Evolutionary conservation across 37 sponge, comb jelly and placozoan genomes (phyloP).

Genomic region (Aplysina aerophoba): DNA sequence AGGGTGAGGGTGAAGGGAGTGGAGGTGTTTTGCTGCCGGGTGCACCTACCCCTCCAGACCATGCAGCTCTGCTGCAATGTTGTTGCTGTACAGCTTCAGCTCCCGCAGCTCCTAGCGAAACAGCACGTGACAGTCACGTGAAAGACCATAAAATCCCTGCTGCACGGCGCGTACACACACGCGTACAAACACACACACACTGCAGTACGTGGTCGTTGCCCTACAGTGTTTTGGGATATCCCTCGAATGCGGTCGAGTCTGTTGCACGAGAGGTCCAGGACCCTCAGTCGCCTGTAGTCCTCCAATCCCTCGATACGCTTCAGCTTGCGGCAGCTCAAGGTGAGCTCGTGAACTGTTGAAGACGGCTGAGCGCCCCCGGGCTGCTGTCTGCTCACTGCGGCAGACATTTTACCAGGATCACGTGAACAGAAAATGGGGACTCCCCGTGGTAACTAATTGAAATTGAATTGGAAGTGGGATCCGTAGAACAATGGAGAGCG

Average conservation of each 20-base stretch:
- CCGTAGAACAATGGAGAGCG: conserved; percentile 13
- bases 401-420: too few species aligned
- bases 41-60: not conserved
- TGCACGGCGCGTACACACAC: too few species aligned
- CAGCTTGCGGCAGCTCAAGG: conserved; percentile 2
- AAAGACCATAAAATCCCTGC: too few species aligned
- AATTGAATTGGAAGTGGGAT: too few species aligned
- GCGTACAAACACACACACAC: too few species aligned
- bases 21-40: not conserved
- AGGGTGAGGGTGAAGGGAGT: too few species aligned
- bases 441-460: too few species aligned
- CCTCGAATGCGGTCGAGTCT: not conserved
- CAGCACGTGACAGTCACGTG: not conserved
- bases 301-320: not conserved
- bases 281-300: conserved; percentile 4
- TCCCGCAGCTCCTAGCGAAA: not conserved
- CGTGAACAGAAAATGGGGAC: too few species aligned
- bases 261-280: conserved; percentile 24
- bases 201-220: too few species aligned
- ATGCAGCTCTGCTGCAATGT: conserved; percentile 5
- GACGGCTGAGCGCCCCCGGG: too few species aligned
- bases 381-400: too few species aligned
- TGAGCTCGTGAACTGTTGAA: not conserved
- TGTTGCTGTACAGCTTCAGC: conserved; percentile 2
- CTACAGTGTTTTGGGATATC: not conserved